phyloP scores from a whole-genome alignment of 2,113 vertebrate species.

The Rhabdornis inornatus region DNA sequence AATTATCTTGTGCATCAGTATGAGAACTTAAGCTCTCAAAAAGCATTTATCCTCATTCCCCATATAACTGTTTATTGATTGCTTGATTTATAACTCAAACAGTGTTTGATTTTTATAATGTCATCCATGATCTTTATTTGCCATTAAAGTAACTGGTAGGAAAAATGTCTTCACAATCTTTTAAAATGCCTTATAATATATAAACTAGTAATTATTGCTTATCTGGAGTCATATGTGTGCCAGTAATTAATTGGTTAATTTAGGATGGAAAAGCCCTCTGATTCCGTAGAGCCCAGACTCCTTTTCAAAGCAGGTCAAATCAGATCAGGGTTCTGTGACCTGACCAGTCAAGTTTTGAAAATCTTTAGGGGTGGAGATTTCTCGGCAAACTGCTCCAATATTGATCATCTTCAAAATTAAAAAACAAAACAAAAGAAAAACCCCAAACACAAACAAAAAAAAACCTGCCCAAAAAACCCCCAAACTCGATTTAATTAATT shows the following conservation, averaged over 20 bases:
- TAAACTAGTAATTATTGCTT: background rate
- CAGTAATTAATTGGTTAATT: background rate
- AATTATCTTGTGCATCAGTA: background rate
- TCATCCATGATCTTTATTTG: background rate
- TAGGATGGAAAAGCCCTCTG: background rate
- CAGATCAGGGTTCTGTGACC: background rate
- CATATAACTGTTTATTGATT: background rate
- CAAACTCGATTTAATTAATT: background rate
- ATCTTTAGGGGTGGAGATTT: background rate
- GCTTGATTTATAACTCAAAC: background rate
- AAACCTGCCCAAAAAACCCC: accelerated
- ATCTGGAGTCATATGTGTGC: background rate
- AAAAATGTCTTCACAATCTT: background rate
- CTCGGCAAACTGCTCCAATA: background rate
- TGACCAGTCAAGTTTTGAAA: background rate
- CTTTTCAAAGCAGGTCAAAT: background rate
- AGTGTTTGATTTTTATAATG: background rate
- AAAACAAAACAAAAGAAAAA: background rate
- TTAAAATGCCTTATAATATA: background rate
- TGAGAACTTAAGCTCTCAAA: background rate
- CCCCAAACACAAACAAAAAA: background rate
- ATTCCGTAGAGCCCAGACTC: background rate
- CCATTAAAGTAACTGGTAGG: background rate
- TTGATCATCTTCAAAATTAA: background rate
- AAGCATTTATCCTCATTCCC: background rate